Conservation (phyloP, 2,888 invertebrate genomes). For the Busseola fusca region DNA sequence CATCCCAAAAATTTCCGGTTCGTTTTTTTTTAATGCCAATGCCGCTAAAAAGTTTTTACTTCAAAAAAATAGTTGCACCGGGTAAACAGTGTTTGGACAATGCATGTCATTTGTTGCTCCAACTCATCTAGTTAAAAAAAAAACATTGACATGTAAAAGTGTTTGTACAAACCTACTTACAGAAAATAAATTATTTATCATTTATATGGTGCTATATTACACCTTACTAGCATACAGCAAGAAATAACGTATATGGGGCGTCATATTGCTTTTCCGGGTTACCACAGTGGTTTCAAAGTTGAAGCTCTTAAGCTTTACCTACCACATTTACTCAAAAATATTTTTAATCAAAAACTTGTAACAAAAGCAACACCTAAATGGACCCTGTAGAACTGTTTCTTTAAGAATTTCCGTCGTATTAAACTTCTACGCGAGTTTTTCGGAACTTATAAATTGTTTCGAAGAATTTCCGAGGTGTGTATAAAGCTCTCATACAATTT, state of each 20-base stretch:
- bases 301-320: not conserved
- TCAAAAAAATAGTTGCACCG: too few species aligned
- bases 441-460: slow-evolving; percentile 61
- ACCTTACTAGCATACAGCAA: too few species aligned
- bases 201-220: too few species aligned
- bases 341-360: slow-evolving; percentile 63
- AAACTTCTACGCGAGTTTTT: slow-evolving; percentile 62
- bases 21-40: too few species aligned
- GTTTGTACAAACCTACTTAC: too few species aligned
- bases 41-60: too few species aligned
- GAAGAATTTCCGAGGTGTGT: slow-evolving; percentile 51
- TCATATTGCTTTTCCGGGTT: not conserved
- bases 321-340: slow-evolving; percentile 34
- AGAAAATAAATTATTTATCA: too few species aligned
- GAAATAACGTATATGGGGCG: not conserved
- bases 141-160: too few species aligned
- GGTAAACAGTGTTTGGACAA: too few species aligned
- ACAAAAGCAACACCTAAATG: slow-evolving; percentile 48
- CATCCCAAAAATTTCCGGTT: too few species aligned
- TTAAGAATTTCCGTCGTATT: slow-evolving; percentile 61
- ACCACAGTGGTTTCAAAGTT: not conserved
- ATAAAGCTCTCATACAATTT: slow-evolving; percentile 38
- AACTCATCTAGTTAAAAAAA: too few species aligned
- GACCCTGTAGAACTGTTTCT: slow-evolving; percentile 49
- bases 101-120: too few species aligned